Evolutionary conservation across 92 coral and sea anemone species (phyloP).

Genomic region (Anthopleura xanthogrammica): DNA sequence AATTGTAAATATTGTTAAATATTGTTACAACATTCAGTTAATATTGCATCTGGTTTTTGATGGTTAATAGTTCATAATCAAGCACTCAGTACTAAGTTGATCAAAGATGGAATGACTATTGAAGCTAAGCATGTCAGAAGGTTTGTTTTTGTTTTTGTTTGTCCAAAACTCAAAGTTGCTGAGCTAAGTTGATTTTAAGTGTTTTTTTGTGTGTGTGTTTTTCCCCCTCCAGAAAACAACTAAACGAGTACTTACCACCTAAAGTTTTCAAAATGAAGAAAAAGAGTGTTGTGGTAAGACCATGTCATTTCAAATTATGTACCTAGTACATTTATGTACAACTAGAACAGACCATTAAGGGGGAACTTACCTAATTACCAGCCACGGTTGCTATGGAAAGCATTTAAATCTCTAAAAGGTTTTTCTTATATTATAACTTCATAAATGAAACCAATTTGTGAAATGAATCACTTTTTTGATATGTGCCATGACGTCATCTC

Average conservation of each 20-base stretch:
- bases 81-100: slow-evolving; percentile 62
- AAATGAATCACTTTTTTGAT: too few relatives aligned
- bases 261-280: slow-evolving; percentile 76
- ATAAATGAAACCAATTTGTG: too few relatives aligned
- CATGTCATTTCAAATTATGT: background rate
- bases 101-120: slow-evolving; percentile 87
- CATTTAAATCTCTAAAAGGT: too few relatives aligned
- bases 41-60: background rate
- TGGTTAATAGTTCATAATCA: slow-evolving; percentile 63
- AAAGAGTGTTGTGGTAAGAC: slow-evolving; percentile 49
- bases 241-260: slow-evolving; percentile 75
- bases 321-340: background rate
- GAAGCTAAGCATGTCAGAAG: slow-evolving; percentile 91
- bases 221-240: slow-evolving; percentile 72
- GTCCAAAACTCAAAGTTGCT: background rate
- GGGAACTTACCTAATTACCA: too few relatives aligned
- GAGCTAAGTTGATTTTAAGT: background rate
- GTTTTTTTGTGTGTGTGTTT: background rate
- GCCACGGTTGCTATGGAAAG: too few relatives aligned
- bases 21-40: background rate
- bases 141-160: slow-evolving; percentile 35
- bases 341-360: too few relatives aligned
- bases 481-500: too few relatives aligned
- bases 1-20: background rate
- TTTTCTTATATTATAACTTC: too few relatives aligned